A percentile compares a stretch with the other conserved stretches of the same genome.
Conservation (phyloP, 2,888 invertebrate genomes). For the Erebia epiphron region DNA sequence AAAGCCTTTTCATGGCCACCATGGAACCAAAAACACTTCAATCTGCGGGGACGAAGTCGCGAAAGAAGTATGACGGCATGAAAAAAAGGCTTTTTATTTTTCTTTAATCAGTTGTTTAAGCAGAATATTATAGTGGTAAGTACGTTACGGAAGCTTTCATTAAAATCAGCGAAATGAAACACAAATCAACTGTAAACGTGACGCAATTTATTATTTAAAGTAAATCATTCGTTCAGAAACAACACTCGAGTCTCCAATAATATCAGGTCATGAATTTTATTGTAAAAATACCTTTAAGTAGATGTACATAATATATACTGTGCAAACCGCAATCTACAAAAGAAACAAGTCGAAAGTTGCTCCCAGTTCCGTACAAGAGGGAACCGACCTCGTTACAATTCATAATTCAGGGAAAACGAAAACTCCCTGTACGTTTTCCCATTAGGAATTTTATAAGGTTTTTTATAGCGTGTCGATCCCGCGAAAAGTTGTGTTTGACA, state of each 20-base stretch:
- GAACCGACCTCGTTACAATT: constrained; percentile 77
- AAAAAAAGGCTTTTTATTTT: neutral
- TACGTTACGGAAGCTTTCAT: neutral
- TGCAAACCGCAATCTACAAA: constrained; percentile 65
- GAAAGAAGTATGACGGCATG: no score
- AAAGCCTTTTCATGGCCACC: no score
- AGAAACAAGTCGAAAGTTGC: constrained; percentile 73
- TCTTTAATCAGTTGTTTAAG: neutral
- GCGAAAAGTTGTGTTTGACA: constrained; percentile 63
- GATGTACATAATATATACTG: neutral
- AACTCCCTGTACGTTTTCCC: constrained; percentile 81
- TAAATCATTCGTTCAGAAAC: constrained; percentile 43
- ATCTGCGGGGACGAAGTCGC: no score
- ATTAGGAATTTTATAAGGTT: constrained; percentile 82
- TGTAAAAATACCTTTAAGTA: constrained; percentile 56
- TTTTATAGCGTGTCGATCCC: constrained; percentile 66
- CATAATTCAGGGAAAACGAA: constrained; percentile 74
- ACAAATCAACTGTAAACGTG: constrained; percentile 38
- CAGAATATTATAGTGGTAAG: neutral
- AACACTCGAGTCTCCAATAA: no score
- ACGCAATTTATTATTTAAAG: constrained; percentile 46
- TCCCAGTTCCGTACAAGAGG: constrained; percentile 48
- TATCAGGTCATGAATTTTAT: constrained; percentile 51
- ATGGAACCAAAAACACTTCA: no score
- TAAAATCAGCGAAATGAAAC: constrained; percentile 6